Percentiles rank a stretch among this genome's conserved stretches.
These are phyloP conservation scores for Embiotoca jacksoni DNA, from an alignment of 2,113 vertebrate species.

Conservation along the genomic window DNA sequence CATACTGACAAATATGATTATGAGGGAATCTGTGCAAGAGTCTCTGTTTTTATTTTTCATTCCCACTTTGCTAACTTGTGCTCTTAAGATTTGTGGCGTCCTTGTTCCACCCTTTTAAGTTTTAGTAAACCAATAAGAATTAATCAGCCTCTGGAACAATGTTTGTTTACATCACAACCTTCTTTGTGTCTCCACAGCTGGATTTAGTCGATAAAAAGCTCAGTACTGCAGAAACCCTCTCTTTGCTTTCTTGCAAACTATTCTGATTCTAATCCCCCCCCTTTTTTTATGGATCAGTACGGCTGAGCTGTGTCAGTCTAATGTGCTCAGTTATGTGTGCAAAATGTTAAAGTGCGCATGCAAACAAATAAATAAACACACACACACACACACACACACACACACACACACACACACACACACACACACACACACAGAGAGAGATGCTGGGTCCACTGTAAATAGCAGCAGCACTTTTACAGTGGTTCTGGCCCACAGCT, in stretches of 20 bases:
- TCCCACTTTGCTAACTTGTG: conserved; percentile 45
- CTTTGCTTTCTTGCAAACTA: conserved; percentile 25
- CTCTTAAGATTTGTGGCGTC: conserved; percentile 41
- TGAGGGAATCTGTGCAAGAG: conserved; percentile 7
- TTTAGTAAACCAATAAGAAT: conserved; percentile 31
- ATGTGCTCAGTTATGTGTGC: conserved; percentile 68
- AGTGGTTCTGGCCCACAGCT: conserved; percentile 45
- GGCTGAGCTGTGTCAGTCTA: conserved; percentile 27
- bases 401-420: conserved; percentile 19
- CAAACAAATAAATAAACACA: conserved; percentile 27
- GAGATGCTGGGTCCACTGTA: conserved; percentile 23
- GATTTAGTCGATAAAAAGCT: conserved; percentile 39
- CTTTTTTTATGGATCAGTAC: conserved; percentile 38
- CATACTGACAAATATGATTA: conserved; percentile 1
- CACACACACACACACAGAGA: conserved; percentile 1
- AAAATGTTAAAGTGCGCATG: conserved; percentile 65
- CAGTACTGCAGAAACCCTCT: conserved; percentile 27
- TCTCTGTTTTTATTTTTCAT: conserved; percentile 14
- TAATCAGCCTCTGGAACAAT: conserved; percentile 2
- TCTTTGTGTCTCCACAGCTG: conserved; percentile 12
- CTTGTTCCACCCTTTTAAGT: conserved; percentile 23
- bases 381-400: conserved; percentile 5
- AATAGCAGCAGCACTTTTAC: conserved; percentile 59
- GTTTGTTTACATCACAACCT: conserved; percentile 15
- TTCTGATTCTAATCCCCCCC: conserved; percentile 25